These are phyloP conservation scores for Globodera rostochiensis DNA, from an alignment of 1,140 invertebrate species.

Conservation along the genomic window DNA sequence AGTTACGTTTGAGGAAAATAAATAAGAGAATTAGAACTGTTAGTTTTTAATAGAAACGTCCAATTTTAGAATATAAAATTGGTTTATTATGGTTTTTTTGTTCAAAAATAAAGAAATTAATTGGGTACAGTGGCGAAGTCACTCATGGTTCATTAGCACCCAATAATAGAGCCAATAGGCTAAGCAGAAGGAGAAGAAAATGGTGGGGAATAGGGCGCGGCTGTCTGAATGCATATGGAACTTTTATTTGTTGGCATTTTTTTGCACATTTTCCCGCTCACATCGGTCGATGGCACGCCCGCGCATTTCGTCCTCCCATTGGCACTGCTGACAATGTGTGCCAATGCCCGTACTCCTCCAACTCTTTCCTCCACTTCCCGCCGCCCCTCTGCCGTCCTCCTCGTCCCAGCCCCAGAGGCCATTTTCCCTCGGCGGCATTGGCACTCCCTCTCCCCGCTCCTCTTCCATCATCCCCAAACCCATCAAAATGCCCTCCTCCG, in stretches of 20 bases:
- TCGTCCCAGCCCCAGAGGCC: background rate
- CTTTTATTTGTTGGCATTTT: slow-evolving; percentile 1
- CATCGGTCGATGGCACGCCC: slow-evolving; percentile 37
- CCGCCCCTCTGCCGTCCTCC: background rate
- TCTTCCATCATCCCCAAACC: slow-evolving; percentile 6
- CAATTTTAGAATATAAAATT: too few species aligned
- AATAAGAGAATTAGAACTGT: background rate
- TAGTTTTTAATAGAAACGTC: background rate
- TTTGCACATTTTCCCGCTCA: slow-evolving; percentile 25
- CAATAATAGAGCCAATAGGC: slow-evolving; percentile 39
- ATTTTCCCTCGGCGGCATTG: slow-evolving; percentile 2
- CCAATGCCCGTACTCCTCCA: slow-evolving; percentile 8
- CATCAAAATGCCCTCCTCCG: slow-evolving; percentile 4
- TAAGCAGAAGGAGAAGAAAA: slow-evolving; percentile 31
- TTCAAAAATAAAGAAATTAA: background rate
- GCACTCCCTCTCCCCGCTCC: background rate
- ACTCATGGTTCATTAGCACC: background rate
- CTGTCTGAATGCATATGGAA: slow-evolving; percentile 19
- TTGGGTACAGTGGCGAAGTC: background rate
- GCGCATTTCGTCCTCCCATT: slow-evolving; percentile 36
- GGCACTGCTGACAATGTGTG: slow-evolving; percentile 30
- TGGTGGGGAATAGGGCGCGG: slow-evolving; percentile 31
- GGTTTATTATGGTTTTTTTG: too few species aligned
- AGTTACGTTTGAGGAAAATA: background rate
- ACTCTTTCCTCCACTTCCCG: background rate